Evolutionary conservation across 2,113 vertebrate genomes (phyloP).

Genomic region (Aptenodytes forsteri): DNA sequence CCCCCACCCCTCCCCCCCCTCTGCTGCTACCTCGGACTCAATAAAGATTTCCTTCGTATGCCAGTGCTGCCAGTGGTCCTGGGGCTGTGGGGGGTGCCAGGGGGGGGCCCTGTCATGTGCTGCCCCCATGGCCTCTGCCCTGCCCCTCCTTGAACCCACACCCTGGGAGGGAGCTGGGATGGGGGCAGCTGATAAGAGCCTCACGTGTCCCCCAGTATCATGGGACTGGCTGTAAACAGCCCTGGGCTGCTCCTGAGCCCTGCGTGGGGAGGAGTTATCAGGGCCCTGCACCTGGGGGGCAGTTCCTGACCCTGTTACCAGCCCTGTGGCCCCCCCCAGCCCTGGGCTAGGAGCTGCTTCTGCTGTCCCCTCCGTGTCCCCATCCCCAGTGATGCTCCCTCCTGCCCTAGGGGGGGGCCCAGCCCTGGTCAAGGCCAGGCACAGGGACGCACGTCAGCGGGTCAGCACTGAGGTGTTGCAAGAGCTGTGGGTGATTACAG

Average conservation of each 20-base stretch:
- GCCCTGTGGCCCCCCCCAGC: not conserved
- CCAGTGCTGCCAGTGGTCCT: not conserved
- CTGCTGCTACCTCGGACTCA: constrained; percentile 53
- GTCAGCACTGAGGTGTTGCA: not conserved
- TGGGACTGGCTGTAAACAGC: accelerated
- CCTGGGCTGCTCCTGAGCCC: accelerated
- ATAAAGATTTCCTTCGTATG: not conserved
- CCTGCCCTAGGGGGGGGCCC: too few species aligned
- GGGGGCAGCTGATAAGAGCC: not conserved
- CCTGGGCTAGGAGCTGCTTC: too few species aligned
- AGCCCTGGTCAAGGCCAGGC: not conserved
- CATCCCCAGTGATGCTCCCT: accelerated
- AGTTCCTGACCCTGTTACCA: not conserved
- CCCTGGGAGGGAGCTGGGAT: not conserved
- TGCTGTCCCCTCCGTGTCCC: not conserved
- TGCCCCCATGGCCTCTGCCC: not conserved
- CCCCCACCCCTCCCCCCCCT: not conserved
- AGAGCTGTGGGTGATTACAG: not conserved
- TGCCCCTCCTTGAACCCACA: not conserved
- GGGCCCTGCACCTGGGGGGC: not conserved
- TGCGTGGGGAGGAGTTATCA: not conserved
- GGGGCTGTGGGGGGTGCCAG: accelerated
- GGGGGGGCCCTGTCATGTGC: accelerated
- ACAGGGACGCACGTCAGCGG: not conserved
- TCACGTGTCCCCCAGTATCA: accelerated